Base-by-base conservation (phyloP, 2,888 invertebrate genomes). In the Melinaea menophilus region DNA sequence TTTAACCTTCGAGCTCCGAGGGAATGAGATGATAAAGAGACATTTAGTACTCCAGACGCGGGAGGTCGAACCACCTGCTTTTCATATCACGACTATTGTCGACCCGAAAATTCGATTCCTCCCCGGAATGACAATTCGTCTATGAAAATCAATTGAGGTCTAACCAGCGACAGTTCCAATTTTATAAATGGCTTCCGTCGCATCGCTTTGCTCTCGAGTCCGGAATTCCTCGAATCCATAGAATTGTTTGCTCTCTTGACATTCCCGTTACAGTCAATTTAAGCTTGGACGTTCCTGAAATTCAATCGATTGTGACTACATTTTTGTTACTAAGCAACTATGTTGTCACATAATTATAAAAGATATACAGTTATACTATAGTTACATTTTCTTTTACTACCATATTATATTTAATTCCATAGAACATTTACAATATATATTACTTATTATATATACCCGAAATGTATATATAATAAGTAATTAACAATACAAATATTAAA, bases 61-160 rank as follows among this genome's bases (percentile, higher is more conserved):
- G 70, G 74, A 77, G 80, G 79, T 79, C 86, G 85, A 86, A 88
- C 87, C 85, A 87, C 88, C 88, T 87, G 88, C 86, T 88, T 88
- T 87, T 88, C 87, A 87, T 88, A 87, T 88, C 86, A 87, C 85
- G 87, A 86, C 88, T 83, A 88, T 88, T 87, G 86, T 82, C 83
- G 84, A 81, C 85, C 86, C 78, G 76, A 83, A 82, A 80, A 83
- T 79, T 81, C 82, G 80, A 67, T 80, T 84, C 84, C 82, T 82
- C 74, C 74, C 72, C 79, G 79, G 85, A 86, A 88, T 86, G 82
- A 85, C 84, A 86, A 88, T 86, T 85, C 83, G 82, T 81, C 85
- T 83, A 87, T 85, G 86, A 87, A 85, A 88, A 88, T 88, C 86
- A 88, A 88, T 88, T 87, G 87, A 76, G 78, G 79, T 75, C 77